Base-by-base conservation (phyloP, 2,797 vertebrate genomes). In the Taeniopygia guttata region DNA sequence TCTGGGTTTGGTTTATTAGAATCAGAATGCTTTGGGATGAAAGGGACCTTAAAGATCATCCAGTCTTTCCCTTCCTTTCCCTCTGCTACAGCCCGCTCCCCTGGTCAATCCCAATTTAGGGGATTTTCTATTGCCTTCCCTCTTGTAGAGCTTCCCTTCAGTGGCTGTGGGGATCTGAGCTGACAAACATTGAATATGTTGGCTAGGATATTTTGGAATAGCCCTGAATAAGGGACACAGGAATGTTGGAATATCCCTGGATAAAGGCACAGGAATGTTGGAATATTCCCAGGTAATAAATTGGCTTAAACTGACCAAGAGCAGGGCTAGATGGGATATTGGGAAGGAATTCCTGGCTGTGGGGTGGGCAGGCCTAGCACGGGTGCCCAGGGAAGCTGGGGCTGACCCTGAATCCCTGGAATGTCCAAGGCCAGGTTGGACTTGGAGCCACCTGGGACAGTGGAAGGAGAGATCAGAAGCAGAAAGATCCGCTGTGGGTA, bases 311-410 rank as follows among this genome's bases (percentile, higher is more conserved):
- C 32, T 59, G 70, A n/a, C 9, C 45, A 45, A 20, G 22, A 13
- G 9, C 0, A 15, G 56, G 30, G 1, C 13, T 16, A 4, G 49
- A 1, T 48, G 30, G 42, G 74, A 49, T 42, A 1, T 11, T 8
- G 14, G 49, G 66, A 20, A 32, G 42, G 3, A 23, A 56, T 70
- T 23, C 7, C 12, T 56, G 48, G 8, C 63, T 46, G 29, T 1
- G 63, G n/a, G 52, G 8, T 45, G 46, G 38, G 6, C 0, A 58
- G 9, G 17, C 21, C 36, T 56, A 81, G 60, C 36, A 56, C 36
- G n/a, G 67, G 43, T 73, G 13, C 43, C 51, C 52, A 32, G 21
- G 17, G 73, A 1, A 52, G 46, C 63, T 29, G 8, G 11, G 82
- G 70, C 62, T 77, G 83, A 8, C 12, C 34, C 56, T 49, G 81